Conservation (phyloP, 2,888 invertebrate species). For the Aproaerema taeniolella region DNA sequence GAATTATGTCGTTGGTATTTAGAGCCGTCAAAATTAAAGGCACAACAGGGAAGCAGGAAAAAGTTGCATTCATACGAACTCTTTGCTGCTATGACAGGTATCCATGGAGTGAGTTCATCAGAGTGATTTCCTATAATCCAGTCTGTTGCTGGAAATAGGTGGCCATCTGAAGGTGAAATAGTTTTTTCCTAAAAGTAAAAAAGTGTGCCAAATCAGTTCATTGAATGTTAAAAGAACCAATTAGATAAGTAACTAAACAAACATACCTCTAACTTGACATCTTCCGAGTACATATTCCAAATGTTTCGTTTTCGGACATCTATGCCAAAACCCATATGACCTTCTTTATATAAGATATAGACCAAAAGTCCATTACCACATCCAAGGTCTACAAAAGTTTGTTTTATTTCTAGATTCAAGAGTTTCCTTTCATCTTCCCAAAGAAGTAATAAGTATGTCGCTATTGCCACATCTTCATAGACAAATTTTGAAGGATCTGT, state of each 20-base stretch:
- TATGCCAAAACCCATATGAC: conserved; percentile 88
- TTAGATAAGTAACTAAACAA: background rate
- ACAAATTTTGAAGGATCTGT: conserved; percentile 97
- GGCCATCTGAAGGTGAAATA: conserved; percentile 82
- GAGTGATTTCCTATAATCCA: conserved; percentile 99
- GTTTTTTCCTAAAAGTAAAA: conserved; percentile 76
- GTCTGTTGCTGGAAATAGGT: conserved; percentile 84
- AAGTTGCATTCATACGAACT: conserved; percentile 86
- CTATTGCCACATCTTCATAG: conserved; percentile 97
- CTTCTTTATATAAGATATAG: conserved; percentile 89
- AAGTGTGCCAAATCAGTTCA: no score
- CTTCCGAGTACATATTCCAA: conserved; percentile 87
- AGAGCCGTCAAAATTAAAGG: conserved; percentile 90
- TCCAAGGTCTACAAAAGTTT: conserved; percentile 94
- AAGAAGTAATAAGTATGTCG: conserved; percentile 87
- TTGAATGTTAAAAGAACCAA: background rate
- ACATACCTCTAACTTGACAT: conserved; percentile 80
- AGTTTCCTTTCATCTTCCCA: conserved; percentile 81
- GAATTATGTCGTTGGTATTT: conserved; percentile 88
- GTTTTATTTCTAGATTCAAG: conserved; percentile 47
- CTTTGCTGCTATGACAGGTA: conserved; percentile 92
- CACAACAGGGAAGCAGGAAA: conserved; percentile 96
- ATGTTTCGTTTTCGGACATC: conserved; percentile 91
- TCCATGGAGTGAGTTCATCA: conserved; percentile 99
- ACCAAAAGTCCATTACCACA: conserved; percentile 98